Evolutionary conservation across 2,888 invertebrate species (phyloP), one percentile per base, ranked within the genome.

Genomic region (Scaptomyza reducta): DNA sequence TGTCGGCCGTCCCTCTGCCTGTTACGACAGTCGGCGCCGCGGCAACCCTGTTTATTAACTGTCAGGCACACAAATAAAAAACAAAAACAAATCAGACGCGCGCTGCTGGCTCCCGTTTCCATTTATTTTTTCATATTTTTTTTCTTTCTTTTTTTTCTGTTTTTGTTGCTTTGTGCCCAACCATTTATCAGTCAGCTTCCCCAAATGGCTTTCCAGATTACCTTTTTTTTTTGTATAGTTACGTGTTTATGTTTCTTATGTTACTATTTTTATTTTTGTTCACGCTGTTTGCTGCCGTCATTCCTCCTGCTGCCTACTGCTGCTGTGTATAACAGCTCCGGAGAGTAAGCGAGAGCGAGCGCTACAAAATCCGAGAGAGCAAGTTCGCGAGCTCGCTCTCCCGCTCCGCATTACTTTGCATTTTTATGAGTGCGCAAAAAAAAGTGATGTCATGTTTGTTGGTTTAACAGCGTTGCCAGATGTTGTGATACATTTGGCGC

Each of bases 361-460:
- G 40, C 6, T 18, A 41, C 62, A 22, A 22, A 22, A 22, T 22
- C 3, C 3, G 5, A 22, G 22, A 22, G 22, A 22, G 22, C 22
- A 22, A 40, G 44, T 35, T 47, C 61, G 22, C 14, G 41, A 31
- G 1, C 11, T 11, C 25, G 11, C 47, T 47, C 18, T 13, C 47
- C 33, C 63, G 61, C 33, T 61, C 56, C 63, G 35, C 47, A 63
- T 82, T 85, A 85, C 82, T 86, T 73, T 83, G 82, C 78, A 78
- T 71, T 74, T 74, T 73, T 44, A 78, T 79, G 86, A 77, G 84
- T 84, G 80, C 81, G 87, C 84, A 84, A 84, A 84, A 79, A 78
- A 88, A 87, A 88, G 79, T 89, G 89, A 89, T 89, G 89, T 89
- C 89, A 89, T 89, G 80, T 87, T 84, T 84, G 83, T 87, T 87